Conservation (phyloP, 2,113 vertebrate genomes). For the Dolichallabes microphthalmus region DNA sequence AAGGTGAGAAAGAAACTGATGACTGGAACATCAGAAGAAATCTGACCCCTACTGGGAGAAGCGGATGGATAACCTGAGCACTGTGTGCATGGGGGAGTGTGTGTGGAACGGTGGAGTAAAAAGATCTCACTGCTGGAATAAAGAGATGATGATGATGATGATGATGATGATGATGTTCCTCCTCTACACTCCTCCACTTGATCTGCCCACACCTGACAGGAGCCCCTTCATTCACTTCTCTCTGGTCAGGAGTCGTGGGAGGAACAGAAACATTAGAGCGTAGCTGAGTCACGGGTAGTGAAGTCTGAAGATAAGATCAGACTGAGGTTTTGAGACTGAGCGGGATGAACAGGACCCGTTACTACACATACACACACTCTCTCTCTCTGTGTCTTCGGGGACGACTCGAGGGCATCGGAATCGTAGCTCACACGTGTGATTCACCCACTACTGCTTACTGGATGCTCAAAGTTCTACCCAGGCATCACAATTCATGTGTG, state of each 20-base stretch:
- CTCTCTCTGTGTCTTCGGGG: neutral
- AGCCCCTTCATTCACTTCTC: neutral
- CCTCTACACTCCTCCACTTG: constrained; percentile 5
- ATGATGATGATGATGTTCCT: neutral
- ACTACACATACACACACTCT: neutral
- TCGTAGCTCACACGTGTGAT: neutral
- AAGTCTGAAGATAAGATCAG: neutral
- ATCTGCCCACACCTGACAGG: neutral
- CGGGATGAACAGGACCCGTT: neutral
- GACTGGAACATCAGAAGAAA: neutral
- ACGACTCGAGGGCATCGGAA: neutral
- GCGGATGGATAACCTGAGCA: too few relatives aligned
- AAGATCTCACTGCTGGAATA: neutral
- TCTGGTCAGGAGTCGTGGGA: neutral
- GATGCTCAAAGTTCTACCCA: neutral
- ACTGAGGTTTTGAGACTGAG: neutral
- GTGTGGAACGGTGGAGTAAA: too few relatives aligned
- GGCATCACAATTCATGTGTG: neutral
- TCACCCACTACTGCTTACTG: neutral
- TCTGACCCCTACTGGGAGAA: neutral
- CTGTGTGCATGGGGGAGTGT: too few relatives aligned
- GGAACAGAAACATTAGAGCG: neutral
- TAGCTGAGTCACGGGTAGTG: neutral
- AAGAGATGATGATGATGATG: neutral
- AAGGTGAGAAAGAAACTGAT: neutral